Conservation (phyloP, 2,113 vertebrate species). For the Pheucticus melanocephalus region DNA sequence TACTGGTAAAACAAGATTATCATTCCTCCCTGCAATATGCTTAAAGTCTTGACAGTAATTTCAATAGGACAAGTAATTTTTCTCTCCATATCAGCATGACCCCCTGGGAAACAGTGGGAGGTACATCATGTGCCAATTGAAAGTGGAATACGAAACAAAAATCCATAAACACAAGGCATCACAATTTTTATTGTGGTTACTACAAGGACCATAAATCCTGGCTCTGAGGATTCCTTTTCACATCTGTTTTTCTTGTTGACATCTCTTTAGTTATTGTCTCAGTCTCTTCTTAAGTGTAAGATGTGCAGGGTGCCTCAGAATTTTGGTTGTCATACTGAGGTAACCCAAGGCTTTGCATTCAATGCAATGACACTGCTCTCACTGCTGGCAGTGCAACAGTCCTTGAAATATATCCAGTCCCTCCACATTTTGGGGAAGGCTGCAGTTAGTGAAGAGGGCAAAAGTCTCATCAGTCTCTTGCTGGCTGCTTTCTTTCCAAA, state of each 20-base stretch:
- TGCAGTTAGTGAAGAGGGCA: not conserved
- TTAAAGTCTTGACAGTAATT: not conserved
- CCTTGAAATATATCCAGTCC: not conserved
- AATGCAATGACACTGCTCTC: not conserved
- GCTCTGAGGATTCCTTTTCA: not conserved
- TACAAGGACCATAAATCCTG: not conserved
- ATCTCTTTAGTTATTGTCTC: not conserved
- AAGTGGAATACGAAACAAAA: not conserved
- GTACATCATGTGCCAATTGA: not conserved
- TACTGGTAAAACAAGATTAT: not conserved
- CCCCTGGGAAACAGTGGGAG: not conserved
- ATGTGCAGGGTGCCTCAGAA: not conserved
- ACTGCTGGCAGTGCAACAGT: not conserved
- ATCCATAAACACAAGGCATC: not conserved
- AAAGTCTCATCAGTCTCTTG: not conserved
- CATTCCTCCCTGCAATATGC: not conserved
- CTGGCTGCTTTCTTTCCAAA: not conserved
- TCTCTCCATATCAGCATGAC: not conserved
- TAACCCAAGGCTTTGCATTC: not conserved
- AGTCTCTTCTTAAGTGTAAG: not conserved
- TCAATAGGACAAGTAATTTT: not conserved
- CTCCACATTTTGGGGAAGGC: not conserved
- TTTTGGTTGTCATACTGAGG: not conserved
- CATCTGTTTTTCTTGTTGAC: not conserved
- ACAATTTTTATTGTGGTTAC: not conserved